Percentiles rank a stretch among this genome's conserved stretches.
Conservation (phyloP, 1,140 invertebrate genomes). For the Drosophila nikananu region DNA sequence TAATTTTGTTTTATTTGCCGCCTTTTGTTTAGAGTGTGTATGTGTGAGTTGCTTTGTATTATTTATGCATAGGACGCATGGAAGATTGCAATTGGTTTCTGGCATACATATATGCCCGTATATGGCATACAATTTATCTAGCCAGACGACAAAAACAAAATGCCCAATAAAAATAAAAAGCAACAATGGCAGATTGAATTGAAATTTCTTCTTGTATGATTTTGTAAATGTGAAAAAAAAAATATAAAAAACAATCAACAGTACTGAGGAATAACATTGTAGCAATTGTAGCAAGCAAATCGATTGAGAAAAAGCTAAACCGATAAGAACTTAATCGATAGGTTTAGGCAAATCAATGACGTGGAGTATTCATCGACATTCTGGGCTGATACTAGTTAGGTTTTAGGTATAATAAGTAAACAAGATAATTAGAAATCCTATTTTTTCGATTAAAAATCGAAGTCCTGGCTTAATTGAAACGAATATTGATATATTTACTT, state of each 20-base stretch:
- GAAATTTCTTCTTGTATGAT: conserved; percentile 4
- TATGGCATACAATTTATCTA: conserved; percentile 33
- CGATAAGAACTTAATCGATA: conserved; percentile 6
- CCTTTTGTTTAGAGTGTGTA: conserved; percentile 31
- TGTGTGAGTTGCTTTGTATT: conserved; percentile 50
- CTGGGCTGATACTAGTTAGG: no score
- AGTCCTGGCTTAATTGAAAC: no score
- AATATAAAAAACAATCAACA: conserved; percentile 4
- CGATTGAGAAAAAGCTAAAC: background rate
- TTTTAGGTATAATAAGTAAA: background rate
- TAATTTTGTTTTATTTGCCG: conserved; percentile 66
- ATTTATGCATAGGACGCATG: conserved; percentile 79
- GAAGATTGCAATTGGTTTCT: conserved; percentile 81
- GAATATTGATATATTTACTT: no score
- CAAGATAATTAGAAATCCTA: no score
- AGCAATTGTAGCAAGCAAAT: conserved; percentile 2
- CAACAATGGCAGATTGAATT: conserved; percentile 23
- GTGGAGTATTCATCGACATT: background rate
- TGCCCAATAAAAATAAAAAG: conserved; percentile 56
- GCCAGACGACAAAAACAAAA: conserved; percentile 58
- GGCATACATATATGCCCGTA: conserved; percentile 34
- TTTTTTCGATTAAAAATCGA: no score
- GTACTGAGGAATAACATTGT: conserved; percentile 3
- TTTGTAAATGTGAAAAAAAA: conserved; percentile 1
- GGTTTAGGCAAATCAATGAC: background rate